Conservation (phyloP, 2,888 invertebrate species). For the Philereme vetulata region DNA sequence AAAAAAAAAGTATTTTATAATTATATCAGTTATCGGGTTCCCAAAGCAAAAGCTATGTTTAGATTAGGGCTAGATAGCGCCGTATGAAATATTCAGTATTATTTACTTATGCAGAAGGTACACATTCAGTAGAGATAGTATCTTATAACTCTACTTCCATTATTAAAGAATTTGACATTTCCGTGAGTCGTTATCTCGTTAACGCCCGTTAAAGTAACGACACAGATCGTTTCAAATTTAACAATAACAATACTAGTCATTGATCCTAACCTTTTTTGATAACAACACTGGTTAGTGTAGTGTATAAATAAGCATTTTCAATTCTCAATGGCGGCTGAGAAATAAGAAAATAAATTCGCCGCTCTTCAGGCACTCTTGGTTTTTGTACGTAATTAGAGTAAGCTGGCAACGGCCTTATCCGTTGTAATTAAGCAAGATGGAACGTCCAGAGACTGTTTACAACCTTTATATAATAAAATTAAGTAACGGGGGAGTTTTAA, state of each 20-base stretch:
- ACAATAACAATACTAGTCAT: constrained; percentile 9
- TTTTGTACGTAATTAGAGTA: constrained; percentile 77
- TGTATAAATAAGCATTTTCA: constrained; percentile 56
- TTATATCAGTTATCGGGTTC: too few species aligned
- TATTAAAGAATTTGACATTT: too few species aligned
- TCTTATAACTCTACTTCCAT: too few species aligned
- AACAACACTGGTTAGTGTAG: too few species aligned
- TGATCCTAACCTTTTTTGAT: constrained; percentile 10
- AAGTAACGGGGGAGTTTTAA: constrained; percentile 21
- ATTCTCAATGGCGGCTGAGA: constrained; percentile 57
- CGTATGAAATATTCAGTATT: too few species aligned
- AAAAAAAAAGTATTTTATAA: too few species aligned
- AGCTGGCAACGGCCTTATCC: constrained; percentile 59
- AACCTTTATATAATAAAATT: constrained; percentile 38
- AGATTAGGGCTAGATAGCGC: too few species aligned
- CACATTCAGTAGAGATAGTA: too few species aligned
- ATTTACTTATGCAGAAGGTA: too few species aligned
- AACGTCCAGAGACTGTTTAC: constrained; percentile 36
- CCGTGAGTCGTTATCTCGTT: too few species aligned
- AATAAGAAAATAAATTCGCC: constrained; percentile 74
- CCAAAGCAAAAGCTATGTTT: too few species aligned
- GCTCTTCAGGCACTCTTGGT: constrained; percentile 70
- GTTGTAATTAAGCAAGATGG: constrained; percentile 76
- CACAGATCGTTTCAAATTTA: background rate
- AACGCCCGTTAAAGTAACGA: too few species aligned